Base-by-base conservation (phyloP, 1,140 invertebrate genomes). In the Musca domestica region DNA sequence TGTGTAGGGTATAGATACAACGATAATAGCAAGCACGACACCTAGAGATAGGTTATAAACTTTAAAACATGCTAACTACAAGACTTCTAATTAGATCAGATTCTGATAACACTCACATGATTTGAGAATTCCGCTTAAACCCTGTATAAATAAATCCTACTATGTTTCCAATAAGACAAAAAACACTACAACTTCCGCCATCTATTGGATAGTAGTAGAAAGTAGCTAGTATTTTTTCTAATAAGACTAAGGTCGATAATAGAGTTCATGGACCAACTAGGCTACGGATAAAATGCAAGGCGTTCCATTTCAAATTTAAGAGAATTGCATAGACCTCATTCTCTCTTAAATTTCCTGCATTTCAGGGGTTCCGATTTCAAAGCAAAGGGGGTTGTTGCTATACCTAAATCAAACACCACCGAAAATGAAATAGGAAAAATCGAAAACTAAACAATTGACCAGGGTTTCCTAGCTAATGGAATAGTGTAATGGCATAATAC, bases 231-330 rank as follows among this genome's bases (percentile, higher is more conserved):
- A 20, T 34, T 20, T 34, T 34, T 61, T 61, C 56, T 20, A 41
- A 61, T 61, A 19, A 17, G 56, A 61, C 27, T 61, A 15, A 12
- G 27, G 56, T 61, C 56, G 56, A 61, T 61, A 61, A 61, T 61
- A 61, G 10, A 34, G 56, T 61, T 34, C 19, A 30, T 17, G 0
- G 34, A 41, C 34, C 34, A 41, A 41, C 34, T 41, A 41, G 41
- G 19, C 30, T 15, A 61, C 27, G 56, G 56, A 61, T 61, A 61
- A 61, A 27, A 58, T 15, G 15, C 9, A 34, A 41, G 56, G 27
- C 17, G 27, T 27, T 51, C n/a, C 12, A 56, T 23, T 15, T 41
- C 3, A 7, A 3, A 61, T 61, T 61, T 61, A 61, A 61, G 56
- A 61, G 56, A 3, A 61, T 61, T 61, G 3, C 7, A 14, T 2